Base-by-base conservation (phyloP, 2,888 invertebrate species). In the Idaea dimidiata region DNA sequence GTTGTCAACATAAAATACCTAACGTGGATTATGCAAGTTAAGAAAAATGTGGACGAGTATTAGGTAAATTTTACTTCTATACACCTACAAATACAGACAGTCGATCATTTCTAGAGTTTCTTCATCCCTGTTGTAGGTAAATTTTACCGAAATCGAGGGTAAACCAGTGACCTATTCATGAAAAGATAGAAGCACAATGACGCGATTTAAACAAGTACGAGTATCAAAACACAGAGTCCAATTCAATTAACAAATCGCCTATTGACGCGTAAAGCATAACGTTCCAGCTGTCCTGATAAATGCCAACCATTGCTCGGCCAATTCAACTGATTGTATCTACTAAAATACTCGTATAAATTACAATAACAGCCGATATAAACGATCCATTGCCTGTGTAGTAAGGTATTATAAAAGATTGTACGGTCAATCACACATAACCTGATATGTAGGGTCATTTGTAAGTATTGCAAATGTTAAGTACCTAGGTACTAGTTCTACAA, bases 21-120 rank as follows among this genome's bases (percentile, higher is more conserved):
- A 43, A 85, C 83, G 83, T 86, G 89, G 87, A 92, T 89, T 91
- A 90, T 89, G 90, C 91, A 89, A 90, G 90, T 86, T 86, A 86
- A 84, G 81, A 82, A 86, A 84, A 86, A 90, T 91, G 87, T 88
- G 87, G 82, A 84, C 83, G 82, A 83, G 79, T 87, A 81, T 88
- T 89, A 89, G 91, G 90, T 91, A 90, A 90, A 90, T 86, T 72
- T 73, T 58, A 74, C 8, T 43, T 43, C 10, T 43, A 43, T 0
- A 43, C 43, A 43, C 14, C 0, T 43, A 43, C 8, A 14, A 24
- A 24, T 24, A 24, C 14, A 8, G 6, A 43, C 43, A 3, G 0
- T 10, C 43, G 10, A 10, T 8, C 43, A 14, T 8, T 8, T 14
- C 43, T 10, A 7, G 8, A 7, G 43, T 43, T 43, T 10, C 43